A percentile compares a stretch with the other conserved stretches of the same genome.
These are phyloP conservation scores for Uropsilus gracilis DNA, from an alignment of 2,113 vertebrate genomes.

Conservation along the genomic window DNA sequence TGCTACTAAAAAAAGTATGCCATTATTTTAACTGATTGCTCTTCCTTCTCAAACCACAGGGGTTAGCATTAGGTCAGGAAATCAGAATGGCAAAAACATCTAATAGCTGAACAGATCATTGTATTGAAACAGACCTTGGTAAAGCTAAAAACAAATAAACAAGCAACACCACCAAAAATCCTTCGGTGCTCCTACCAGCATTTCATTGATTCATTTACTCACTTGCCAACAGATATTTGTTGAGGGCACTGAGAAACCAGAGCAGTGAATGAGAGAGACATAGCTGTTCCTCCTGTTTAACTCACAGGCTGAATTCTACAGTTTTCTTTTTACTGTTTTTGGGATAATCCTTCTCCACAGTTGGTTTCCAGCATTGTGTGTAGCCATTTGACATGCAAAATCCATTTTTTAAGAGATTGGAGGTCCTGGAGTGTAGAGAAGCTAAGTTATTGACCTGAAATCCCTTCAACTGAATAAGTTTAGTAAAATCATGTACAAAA, in stretches of 20 bases:
- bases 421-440: conserved; percentile 23
- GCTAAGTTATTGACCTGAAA: conserved; percentile 37
- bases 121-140: neutral
- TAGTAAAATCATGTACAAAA: neutral
- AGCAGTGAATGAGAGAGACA: neutral
- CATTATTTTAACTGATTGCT: neutral
- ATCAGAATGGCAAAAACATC: conserved; percentile 2
- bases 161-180: too few relatives aligned
- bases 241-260: neutral
- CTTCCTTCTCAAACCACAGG: conserved; percentile 27
- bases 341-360: neutral
- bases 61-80: conserved; percentile 25
- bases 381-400: neutral
- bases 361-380: neutral
- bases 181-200: neutral
- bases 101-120: conserved; percentile 4
- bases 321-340: neutral
- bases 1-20: neutral
- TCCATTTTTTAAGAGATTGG: conserved; percentile 50
- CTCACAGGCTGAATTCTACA: neutral
- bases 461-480: conserved; percentile 30
- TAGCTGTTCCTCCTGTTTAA: neutral
- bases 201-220: conserved; percentile 41
- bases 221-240: conserved; percentile 26
- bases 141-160: neutral